Percentiles rank a stretch among this genome's conserved stretches.
phyloP scores from a whole-genome alignment of 2,797 vertebrate genomes.

The Anableps anableps region DNA sequence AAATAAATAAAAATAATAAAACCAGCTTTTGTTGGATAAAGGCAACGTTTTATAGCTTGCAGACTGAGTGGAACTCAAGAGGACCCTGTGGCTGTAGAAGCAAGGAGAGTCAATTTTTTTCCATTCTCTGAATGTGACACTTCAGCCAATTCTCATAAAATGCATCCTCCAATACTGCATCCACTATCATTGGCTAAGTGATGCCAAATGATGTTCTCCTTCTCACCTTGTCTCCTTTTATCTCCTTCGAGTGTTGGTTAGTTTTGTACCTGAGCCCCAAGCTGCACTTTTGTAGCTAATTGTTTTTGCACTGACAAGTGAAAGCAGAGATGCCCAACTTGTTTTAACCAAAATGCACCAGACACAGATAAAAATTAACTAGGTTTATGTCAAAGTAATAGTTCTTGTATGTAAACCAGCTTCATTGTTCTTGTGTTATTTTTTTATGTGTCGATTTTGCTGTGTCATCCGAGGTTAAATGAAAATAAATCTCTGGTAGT shows the following conservation, averaged over 20 bases:
- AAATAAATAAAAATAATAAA: neutral
- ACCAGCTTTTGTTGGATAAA: slow-evolving; percentile 13
- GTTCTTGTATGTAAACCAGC: too few relatives aligned
- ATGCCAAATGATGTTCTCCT: slow-evolving; percentile 16
- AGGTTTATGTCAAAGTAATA: too few relatives aligned
- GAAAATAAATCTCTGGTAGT: too few relatives aligned
- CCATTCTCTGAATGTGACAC: slow-evolving; percentile 41
- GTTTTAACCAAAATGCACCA: neutral
- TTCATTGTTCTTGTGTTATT: too few relatives aligned
- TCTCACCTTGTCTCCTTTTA: slow-evolving; percentile 6
- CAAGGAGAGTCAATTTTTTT: slow-evolving; percentile 32
- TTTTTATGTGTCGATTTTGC: too few relatives aligned
- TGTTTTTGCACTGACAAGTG: slow-evolving; percentile 9
- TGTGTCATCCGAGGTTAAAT: too few relatives aligned
- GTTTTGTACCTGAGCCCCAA: slow-evolving; percentile 18
- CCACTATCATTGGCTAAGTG: slow-evolving; percentile 20
- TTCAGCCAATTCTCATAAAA: slow-evolving; percentile 46
- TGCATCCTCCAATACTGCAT: slow-evolving; percentile 16
- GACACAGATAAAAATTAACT: too few relatives aligned
- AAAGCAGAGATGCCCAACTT: neutral
- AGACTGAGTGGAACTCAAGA: slow-evolving; percentile 37
- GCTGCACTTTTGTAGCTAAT: neutral
- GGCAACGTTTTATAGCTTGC: slow-evolving; percentile 11
- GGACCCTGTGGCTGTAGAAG: slow-evolving; percentile 28
- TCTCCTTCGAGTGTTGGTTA: slow-evolving; percentile 14